Percentiles rank a stretch among this genome's conserved stretches.
phyloP scores from a whole-genome alignment of 2,888 invertebrate species.

The Euplexia lucipara region DNA sequence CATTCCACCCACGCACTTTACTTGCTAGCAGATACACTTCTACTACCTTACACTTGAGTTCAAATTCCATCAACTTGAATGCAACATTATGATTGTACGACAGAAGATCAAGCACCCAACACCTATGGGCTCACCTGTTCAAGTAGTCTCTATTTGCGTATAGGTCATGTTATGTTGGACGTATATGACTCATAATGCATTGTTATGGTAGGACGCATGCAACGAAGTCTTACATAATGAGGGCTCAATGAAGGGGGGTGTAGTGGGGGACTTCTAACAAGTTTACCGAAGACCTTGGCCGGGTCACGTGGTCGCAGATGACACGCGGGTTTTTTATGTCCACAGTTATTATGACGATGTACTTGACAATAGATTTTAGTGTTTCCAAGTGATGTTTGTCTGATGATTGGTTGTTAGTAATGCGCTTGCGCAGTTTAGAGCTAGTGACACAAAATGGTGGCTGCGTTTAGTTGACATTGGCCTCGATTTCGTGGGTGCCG shows the following conservation, averaged over 20 bases:
- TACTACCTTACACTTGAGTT: slow-evolving; percentile 34
- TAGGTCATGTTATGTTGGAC: slow-evolving; percentile 42
- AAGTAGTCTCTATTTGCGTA: slow-evolving; percentile 14
- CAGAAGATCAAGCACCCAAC: slow-evolving; percentile 35
- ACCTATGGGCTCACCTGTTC: slow-evolving; percentile 18
- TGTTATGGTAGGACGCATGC: slow-evolving; percentile 70
- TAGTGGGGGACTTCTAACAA: slow-evolving; percentile 63
- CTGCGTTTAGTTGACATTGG: slow-evolving; percentile 39
- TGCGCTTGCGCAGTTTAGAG: slow-evolving; percentile 9
- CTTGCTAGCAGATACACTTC: background rate
- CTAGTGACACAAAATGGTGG: slow-evolving; percentile 27
- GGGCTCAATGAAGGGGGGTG: slow-evolving; percentile 56
- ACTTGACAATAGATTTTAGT: slow-evolving; percentile 55
- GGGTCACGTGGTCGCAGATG: slow-evolving; percentile 59
- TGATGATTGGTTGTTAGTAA: slow-evolving; percentile 21
- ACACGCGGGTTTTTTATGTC: slow-evolving; percentile 47
- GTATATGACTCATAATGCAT: slow-evolving; percentile 64
- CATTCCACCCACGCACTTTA: slow-evolving; percentile 53
- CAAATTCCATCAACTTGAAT: slow-evolving; percentile 32
- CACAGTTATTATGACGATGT: slow-evolving; percentile 44
- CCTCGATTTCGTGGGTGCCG: slow-evolving; percentile 26
- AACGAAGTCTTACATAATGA: slow-evolving; percentile 70
- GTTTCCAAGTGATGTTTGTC: slow-evolving; percentile 33
- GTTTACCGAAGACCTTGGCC: slow-evolving; percentile 70
- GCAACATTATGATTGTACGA: slow-evolving; percentile 22